Evolutionary conservation across 2,797 vertebrate species (phyloP).

Genomic region (Cuniculus paca): DNA sequence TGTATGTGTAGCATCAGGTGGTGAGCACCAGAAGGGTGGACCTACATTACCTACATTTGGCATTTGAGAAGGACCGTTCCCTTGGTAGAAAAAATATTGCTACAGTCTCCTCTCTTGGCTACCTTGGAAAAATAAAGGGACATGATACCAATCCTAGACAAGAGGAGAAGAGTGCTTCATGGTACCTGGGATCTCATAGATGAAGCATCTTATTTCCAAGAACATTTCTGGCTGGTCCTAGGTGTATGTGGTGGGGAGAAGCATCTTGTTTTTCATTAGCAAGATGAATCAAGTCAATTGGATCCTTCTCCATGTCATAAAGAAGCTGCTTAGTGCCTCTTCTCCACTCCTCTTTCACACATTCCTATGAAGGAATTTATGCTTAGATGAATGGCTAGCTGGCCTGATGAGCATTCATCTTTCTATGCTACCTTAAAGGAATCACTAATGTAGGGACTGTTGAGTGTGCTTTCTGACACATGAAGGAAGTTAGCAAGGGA

Average conservation of each 20-base stretch:
- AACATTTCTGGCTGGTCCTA: background rate
- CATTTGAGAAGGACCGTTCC: background rate
- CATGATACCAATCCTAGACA: background rate
- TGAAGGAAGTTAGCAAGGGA: background rate
- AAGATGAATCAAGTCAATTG: background rate
- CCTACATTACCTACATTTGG: background rate
- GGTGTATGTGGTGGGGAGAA: background rate
- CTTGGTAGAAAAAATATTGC: background rate
- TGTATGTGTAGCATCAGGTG: background rate
- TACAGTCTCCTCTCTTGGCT: constrained; percentile 3
- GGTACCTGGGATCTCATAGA: background rate
- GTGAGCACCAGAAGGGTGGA: background rate
- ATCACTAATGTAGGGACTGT: background rate
- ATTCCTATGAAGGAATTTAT: background rate
- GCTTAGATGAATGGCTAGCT: constrained; percentile 28
- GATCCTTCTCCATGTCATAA: background rate
- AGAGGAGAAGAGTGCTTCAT: background rate
- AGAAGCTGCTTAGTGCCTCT: background rate
- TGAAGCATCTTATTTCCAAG: constrained; percentile 11
- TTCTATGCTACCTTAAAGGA: constrained; percentile 46
- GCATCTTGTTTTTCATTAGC: constrained; percentile 41
- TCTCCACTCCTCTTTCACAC: background rate
- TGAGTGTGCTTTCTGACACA: background rate
- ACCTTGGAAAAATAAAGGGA: constrained; percentile 9
- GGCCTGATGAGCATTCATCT: background rate